Evolutionary conservation across 2,113 vertebrate genomes (phyloP).

Genomic region (Poeciliopsis turrubarensis): DNA sequence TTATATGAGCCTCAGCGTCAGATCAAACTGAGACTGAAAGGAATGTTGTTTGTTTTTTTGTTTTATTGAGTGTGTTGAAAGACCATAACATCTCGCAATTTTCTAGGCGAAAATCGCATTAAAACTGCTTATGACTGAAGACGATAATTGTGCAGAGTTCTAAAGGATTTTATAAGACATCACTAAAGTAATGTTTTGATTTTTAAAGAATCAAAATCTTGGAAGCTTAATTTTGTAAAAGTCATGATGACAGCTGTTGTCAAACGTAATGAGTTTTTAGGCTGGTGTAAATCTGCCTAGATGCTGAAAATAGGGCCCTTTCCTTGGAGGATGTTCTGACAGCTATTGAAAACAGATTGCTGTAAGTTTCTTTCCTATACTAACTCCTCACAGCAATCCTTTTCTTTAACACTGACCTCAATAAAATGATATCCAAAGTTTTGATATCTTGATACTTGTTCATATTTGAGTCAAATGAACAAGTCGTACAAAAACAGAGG

Average conservation of each 20-base stretch:
- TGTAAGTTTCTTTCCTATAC: neutral
- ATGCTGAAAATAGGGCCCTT: no score
- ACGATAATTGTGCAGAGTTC: neutral
- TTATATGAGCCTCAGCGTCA: neutral
- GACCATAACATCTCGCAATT: neutral
- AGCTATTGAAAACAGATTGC: neutral
- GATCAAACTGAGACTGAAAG: neutral
- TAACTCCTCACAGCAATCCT: neutral
- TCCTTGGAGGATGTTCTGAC: neutral
- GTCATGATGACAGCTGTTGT: no score
- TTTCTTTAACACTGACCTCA: neutral
- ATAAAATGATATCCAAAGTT: neutral
- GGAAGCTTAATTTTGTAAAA: no score
- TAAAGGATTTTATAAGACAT: neutral
- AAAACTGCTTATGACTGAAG: neutral
- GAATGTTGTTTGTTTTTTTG: neutral
- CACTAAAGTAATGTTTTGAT: neutral
- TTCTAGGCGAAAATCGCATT: neutral
- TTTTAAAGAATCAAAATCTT: neutral
- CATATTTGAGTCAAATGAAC: neutral
- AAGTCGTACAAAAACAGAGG: neutral
- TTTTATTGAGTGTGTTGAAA: slow-evolving; percentile 5
- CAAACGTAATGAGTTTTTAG: no score
- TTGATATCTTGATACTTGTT: no score
- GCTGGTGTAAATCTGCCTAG: no score